Base-by-base conservation (phyloP, 2,113 vertebrate genomes). In the Azemiops feae region DNA sequence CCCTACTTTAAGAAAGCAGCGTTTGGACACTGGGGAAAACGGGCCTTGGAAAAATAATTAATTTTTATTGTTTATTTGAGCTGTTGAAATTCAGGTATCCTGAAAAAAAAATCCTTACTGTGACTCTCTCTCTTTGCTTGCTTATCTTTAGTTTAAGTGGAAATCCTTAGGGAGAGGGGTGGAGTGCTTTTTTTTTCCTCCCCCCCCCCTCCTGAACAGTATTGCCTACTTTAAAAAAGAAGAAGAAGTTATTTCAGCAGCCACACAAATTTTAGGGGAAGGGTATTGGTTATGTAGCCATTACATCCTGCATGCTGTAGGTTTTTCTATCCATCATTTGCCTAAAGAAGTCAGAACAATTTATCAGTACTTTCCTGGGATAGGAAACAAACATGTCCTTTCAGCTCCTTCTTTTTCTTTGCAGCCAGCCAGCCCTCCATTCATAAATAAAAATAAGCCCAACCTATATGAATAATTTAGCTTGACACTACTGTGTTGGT, bases 401-500 rank as follows among this genome's bases (percentile, higher is more conserved):
- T 90, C 60, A 16, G 25, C 91, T 92, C 89, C 91, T 88, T 39
- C 74, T 45, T 91, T 94, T 60, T 93, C 92, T 43, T 95, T 93
- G 88, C 91, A 91, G 39, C 86, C 91, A 91, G 39, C 86, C 16
- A 85, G 94, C 57, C 53, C 88, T 91, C 43, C 57, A 95, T 89
- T 8, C 92, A 94, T 88, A 85, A 95, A 94, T 81, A 87, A 96
- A 96, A 93, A 4, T 5, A 25, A 93, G 81, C 87, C 22, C 92
- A 53, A 94, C 92, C 89, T 93, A 91, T 93, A 94, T 74, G 93
- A 95, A 57, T 94, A 95, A 97, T 92, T 93, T 92, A 88, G 88
- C 96, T 94, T 95, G 96, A 96, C 95, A 74, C 64, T 60, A 91
- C 94, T 96, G 94, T 95, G 94, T 57, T 87, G 55, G 90, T 88